Evolutionary conservation across 2,797 vertebrate species (phyloP).

Genomic region (Argentina silus): DNA sequence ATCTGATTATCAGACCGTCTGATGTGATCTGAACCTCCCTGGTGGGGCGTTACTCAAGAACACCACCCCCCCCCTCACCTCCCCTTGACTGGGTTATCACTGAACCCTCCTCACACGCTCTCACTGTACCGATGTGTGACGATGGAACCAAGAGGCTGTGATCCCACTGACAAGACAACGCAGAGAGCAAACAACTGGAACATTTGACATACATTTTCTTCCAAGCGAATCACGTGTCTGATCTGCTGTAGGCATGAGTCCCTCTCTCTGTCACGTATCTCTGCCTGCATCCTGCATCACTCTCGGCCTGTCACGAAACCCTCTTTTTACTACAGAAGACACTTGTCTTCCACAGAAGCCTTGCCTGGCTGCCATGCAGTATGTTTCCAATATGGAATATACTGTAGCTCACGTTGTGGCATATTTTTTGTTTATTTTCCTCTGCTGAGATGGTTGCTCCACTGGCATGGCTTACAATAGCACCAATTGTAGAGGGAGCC

Average conservation of each 20-base stretch:
- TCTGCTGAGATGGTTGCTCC: background rate
- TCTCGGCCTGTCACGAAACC: background rate
- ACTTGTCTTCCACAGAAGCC: background rate
- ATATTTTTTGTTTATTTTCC: background rate
- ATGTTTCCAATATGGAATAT: no score
- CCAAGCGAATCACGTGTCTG: background rate
- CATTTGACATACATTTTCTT: background rate
- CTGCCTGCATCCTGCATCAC: background rate
- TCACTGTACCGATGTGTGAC: background rate
- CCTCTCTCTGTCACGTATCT: no score
- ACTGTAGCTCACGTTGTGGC: background rate
- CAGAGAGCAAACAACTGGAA: background rate
- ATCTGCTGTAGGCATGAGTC: background rate
- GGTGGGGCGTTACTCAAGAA: constrained; percentile 5
- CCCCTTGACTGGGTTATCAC: background rate
- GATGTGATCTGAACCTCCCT: background rate
- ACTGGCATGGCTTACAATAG: background rate
- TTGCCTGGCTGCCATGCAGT: no score
- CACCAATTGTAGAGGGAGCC: background rate
- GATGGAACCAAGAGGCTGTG: background rate
- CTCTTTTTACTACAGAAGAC: background rate
- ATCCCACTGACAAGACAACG: background rate
- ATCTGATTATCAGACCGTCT: constrained; percentile 28
- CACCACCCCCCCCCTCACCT: background rate
- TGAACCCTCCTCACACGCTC: background rate